Evolutionary conservation across 2,113 vertebrate species (phyloP).

Genomic region (Thalassoma bifasciatum): DNA sequence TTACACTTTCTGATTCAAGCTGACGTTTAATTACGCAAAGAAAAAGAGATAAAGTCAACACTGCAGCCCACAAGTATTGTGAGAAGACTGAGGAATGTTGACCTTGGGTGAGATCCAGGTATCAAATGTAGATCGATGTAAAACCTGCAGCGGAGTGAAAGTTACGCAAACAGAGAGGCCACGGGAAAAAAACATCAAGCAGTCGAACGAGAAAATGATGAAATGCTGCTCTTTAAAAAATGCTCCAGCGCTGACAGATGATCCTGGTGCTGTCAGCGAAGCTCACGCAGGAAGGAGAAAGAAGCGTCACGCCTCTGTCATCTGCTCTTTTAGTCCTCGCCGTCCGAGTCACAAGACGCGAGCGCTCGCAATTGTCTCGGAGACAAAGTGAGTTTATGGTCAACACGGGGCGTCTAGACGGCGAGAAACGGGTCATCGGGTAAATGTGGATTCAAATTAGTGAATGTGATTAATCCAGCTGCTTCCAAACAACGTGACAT

Average conservation of each 20-base stretch:
- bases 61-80: not conserved
- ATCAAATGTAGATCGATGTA: slow-evolving; percentile 1
- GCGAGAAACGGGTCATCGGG: not conserved
- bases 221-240: not conserved
- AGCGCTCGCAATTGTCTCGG: not conserved
- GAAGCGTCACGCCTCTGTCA: not conserved
- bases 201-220: slow-evolving; percentile 36
- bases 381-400: slow-evolving; percentile 5
- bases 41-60: not conserved
- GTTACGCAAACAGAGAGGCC: slow-evolving; percentile 17
- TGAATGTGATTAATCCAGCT: not conserved
- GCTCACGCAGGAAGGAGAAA: not conserved
- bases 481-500: not conserved
- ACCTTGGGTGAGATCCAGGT: slow-evolving; percentile 9
- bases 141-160: not conserved
- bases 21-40: not conserved
- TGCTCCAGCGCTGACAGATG: not conserved
- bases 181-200: slow-evolving; percentile 9
- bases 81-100: slow-evolving; percentile 8
- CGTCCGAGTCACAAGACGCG: slow-evolving; percentile 3
- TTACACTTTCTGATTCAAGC: not conserved
- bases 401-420: not conserved
- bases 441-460: not conserved
- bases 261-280: slow-evolving; percentile 37
- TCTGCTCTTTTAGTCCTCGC: not conserved